These are phyloP conservation scores for Drosophila bocqueti DNA, from an alignment of 1,140 invertebrate genomes.

Conservation along the genomic window DNA sequence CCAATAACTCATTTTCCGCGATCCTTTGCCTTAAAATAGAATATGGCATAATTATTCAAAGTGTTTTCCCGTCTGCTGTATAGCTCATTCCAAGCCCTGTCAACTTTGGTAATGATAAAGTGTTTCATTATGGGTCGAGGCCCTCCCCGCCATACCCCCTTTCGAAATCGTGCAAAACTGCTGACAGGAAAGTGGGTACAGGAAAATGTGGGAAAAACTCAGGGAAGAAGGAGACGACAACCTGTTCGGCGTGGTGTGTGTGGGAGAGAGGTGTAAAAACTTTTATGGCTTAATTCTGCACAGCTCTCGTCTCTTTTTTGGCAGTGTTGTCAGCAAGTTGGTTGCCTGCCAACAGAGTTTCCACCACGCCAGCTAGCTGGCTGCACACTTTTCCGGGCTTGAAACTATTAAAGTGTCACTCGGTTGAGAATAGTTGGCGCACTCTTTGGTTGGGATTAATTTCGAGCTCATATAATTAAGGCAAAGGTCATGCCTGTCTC, in stretches of 20 bases:
- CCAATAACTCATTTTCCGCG: slow-evolving; percentile 12
- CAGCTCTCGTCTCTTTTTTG: slow-evolving; percentile 36
- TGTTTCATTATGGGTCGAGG: slow-evolving; percentile 66
- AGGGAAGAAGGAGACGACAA: slow-evolving; percentile 8
- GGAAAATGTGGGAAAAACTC: slow-evolving; percentile 16
- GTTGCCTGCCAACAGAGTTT: slow-evolving; percentile 40
- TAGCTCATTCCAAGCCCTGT: slow-evolving; percentile 70
- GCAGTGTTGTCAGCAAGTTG: slow-evolving; percentile 51
- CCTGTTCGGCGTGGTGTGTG: slow-evolving; percentile 27
- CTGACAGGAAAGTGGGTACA: slow-evolving; percentile 48
- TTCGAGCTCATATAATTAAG: slow-evolving; percentile 22
- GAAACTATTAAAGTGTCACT: slow-evolving; percentile 53
- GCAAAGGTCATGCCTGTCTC: slow-evolving; percentile 3
- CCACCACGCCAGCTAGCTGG: neutral
- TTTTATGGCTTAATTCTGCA: slow-evolving; percentile 51
- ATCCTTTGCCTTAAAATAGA: slow-evolving; percentile 8
- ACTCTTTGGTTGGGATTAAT: slow-evolving; percentile 27
- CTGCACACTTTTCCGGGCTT: slow-evolving; percentile 27
- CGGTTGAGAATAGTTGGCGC: slow-evolving; percentile 22
- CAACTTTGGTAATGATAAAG: slow-evolving; percentile 79
- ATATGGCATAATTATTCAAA: slow-evolving; percentile 31
- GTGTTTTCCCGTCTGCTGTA: slow-evolving; percentile 27
- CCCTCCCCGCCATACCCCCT: slow-evolving; percentile 2
- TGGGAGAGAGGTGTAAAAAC: slow-evolving; percentile 43
- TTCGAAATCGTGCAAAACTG: slow-evolving; percentile 55